Conservation (phyloP, 1,140 invertebrate genomes). For the Hestina assimilis region DNA sequence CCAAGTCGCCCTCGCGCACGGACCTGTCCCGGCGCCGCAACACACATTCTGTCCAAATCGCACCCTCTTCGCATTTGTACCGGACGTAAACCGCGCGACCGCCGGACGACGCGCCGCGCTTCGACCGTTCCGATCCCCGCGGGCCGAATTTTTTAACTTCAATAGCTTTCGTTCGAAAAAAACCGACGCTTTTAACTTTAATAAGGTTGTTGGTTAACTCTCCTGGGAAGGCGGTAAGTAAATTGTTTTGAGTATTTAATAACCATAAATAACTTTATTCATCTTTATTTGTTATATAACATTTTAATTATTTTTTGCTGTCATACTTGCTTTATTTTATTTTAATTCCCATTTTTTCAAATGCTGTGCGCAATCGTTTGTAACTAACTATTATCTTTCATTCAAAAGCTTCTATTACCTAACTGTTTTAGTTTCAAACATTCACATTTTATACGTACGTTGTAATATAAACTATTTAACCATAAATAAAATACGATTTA, state of each 20-base stretch:
- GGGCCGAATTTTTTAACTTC: not conserved
- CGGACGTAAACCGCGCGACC: slow-evolving; percentile 21
- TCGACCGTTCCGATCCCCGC: slow-evolving; percentile 10
- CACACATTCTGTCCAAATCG: slow-evolving; percentile 21
- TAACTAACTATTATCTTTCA: too few relatives aligned
- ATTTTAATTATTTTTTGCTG: slow-evolving; percentile 18
- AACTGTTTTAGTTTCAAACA: not conserved
- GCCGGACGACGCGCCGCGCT: slow-evolving; percentile 18
- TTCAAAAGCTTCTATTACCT: too few relatives aligned
- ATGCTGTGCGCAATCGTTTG: slow-evolving; percentile 27
- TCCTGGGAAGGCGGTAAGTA: slow-evolving; percentile 52
- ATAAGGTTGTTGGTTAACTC: slow-evolving; percentile 27
- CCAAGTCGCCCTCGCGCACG: slow-evolving; percentile 54
- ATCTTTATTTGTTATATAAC: slow-evolving; percentile 47
- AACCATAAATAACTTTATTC: not conserved
- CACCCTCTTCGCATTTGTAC: slow-evolving; percentile 25
- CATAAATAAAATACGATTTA: too few relatives aligned
- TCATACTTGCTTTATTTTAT: slow-evolving; percentile 1
- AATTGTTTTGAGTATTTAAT: slow-evolving; percentile 20
- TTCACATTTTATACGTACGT: not conserved
- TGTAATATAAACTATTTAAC: not conserved
- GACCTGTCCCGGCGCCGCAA: slow-evolving; percentile 29
- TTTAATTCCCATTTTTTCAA: slow-evolving; percentile 6
- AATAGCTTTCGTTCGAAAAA: slow-evolving; percentile 20
- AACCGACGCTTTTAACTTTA: slow-evolving; percentile 37